A percentile compares a stretch with the other conserved stretches of the same genome.
Conservation (phyloP, 2,797 vertebrate genomes). For the Emys orbicularis region DNA sequence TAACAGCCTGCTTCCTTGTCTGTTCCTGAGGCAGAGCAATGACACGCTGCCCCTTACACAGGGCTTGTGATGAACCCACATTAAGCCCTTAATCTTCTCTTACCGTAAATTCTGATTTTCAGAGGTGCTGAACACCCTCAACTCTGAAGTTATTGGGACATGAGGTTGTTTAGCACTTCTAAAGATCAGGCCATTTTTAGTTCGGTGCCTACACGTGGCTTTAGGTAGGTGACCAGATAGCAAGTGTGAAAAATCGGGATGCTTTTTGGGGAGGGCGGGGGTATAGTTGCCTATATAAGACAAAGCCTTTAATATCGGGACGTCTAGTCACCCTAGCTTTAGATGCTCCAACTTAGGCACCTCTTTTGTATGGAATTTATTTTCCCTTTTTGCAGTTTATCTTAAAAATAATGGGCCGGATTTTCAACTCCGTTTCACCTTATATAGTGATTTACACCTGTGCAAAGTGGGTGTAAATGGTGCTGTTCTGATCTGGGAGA, state of each 20-base stretch:
- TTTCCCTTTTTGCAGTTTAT: constrained; percentile 23
- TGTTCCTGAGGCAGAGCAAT: not conserved
- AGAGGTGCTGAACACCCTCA: not conserved
- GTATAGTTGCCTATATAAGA: too few species aligned
- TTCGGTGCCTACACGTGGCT: not conserved
- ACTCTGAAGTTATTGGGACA: rapidly evolving
- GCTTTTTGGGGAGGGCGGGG: too few species aligned
- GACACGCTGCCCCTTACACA: rapidly evolving
- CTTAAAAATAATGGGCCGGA: not conserved
- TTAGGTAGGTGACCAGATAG: too few species aligned
- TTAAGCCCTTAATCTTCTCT: not conserved
- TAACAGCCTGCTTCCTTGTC: not conserved
- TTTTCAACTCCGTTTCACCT: rapidly evolving
- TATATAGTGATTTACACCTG: not conserved
- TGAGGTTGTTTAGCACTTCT: not conserved
- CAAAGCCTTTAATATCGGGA: too few species aligned
- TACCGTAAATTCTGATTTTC: not conserved
- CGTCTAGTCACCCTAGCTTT: not conserved
- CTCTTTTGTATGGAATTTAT: rapidly evolving
- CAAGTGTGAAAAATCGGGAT: too few species aligned
- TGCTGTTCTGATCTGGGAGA: not conserved
- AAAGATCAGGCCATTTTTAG: not conserved
- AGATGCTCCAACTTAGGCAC: not conserved
- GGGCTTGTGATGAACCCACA: rapidly evolving
- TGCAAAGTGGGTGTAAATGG: not conserved